These are phyloP conservation scores for Sialis fuliginosa DNA, from an alignment of 2,888 invertebrate species.

Conservation along the genomic window DNA sequence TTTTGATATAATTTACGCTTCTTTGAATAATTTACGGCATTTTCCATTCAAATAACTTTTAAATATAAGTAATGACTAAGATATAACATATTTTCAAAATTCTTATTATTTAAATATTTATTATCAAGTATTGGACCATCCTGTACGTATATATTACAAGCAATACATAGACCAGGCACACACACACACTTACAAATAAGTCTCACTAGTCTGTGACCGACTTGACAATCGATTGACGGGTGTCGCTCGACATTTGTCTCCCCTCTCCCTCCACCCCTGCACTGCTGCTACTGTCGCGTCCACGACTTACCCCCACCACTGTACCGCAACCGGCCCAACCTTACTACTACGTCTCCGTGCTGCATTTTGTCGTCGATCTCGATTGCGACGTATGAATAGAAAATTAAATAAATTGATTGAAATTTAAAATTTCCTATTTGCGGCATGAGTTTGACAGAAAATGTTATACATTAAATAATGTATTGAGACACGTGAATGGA, in stretches of 20 bases:
- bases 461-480: too few relatives aligned
- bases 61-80: too few relatives aligned
- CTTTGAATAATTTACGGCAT: neutral
- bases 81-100: neutral
- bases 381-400: too few relatives aligned
- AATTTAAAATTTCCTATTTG: too few relatives aligned
- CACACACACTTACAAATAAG: neutral
- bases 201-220: slow-evolving; percentile 7
- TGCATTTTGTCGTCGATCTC: too few relatives aligned
- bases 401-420: too few relatives aligned
- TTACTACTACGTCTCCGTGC: too few relatives aligned
- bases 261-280: slow-evolving; percentile 8
- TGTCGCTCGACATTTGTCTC: slow-evolving; percentile 18
- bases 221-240: slow-evolving; percentile 37
- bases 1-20: neutral
- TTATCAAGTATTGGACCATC: neutral
- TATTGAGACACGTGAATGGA: too few relatives aligned
- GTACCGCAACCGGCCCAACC: neutral
- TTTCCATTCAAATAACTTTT: neutral
- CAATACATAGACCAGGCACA: neutral
- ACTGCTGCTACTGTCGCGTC: slow-evolving; percentile 16
- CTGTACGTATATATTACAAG: neutral
- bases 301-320: slow-evolving; percentile 2
- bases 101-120: too few relatives aligned
- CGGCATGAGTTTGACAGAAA: too few relatives aligned